phyloP scores from a whole-genome alignment of 2,113 vertebrate species.

The Amia ocellicauda region DNA sequence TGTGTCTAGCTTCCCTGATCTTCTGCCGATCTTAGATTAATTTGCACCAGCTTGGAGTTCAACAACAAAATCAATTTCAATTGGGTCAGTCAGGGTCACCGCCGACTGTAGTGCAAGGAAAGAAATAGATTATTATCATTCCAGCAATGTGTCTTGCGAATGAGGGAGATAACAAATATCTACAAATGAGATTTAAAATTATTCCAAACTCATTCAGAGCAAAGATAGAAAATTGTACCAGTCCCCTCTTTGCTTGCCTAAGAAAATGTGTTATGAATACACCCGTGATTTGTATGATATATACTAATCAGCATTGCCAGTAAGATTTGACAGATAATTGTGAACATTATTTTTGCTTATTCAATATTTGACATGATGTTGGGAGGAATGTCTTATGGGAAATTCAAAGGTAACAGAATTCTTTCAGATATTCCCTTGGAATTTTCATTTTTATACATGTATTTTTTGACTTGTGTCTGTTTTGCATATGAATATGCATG shows the following conservation, averaged over 20 bases:
- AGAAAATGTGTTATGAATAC: neutral
- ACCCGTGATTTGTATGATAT: neutral
- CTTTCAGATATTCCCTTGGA: no score
- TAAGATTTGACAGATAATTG: neutral
- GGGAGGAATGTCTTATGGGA: no score
- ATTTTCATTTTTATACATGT: no score
- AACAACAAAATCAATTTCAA: slow-evolving; percentile 91
- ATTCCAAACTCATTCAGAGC: slow-evolving; percentile 43
- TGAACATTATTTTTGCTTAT: neutral
- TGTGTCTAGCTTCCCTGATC: slow-evolving; percentile 66
- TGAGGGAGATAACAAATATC: slow-evolving; percentile 38
- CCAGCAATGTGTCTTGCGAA: slow-evolving; percentile 53
- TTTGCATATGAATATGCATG: no score
- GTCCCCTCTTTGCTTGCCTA: neutral
- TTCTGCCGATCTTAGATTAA: slow-evolving; percentile 76
- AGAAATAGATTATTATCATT: slow-evolving; percentile 81
- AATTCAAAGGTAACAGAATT: no score
- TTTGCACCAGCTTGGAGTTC: slow-evolving; percentile 77
- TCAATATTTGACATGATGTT: no score
- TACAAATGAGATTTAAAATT: slow-evolving; percentile 46
- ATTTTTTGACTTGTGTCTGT: no score
- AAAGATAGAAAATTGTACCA: slow-evolving; percentile 10
- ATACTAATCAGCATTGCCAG: neutral
- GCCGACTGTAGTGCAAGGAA: slow-evolving; percentile 61
- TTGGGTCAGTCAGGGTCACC: slow-evolving; percentile 81